These are phyloP conservation scores for Andrena bicolor DNA, from an alignment of 2,888 invertebrate genomes.

Conservation along the genomic window DNA sequence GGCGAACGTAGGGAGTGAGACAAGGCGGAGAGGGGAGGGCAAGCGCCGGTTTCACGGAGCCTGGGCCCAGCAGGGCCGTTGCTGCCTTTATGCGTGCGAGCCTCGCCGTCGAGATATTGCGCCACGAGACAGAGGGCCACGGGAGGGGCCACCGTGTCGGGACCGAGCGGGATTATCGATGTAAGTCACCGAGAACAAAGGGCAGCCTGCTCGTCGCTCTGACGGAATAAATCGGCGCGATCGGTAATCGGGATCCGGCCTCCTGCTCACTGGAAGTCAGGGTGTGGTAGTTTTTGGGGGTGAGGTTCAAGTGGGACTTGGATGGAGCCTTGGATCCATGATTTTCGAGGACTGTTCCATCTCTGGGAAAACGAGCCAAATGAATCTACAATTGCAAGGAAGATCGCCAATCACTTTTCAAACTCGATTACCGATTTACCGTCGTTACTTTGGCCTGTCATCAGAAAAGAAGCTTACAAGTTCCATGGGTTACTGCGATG, in stretches of 20 bases:
- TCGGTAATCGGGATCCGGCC: constrained; percentile 60
- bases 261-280: not conserved
- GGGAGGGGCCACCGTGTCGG: constrained; percentile 65
- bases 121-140: constrained; percentile 50
- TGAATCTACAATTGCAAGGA: not conserved
- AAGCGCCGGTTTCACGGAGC: constrained; percentile 73
- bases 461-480: constrained; percentile 26
- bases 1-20: constrained; percentile 23
- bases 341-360: not conserved
- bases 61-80: constrained; percentile 60
- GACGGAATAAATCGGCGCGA: constrained; percentile 68
- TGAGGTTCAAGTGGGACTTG: not conserved
- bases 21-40: constrained; percentile 17
- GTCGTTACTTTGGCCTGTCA: not conserved
- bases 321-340: not conserved
- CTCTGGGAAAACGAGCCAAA: not conserved
- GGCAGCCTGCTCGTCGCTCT: constrained; percentile 64
- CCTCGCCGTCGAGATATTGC: constrained; percentile 65
- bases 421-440: constrained; percentile 35
- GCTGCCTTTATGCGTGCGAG: constrained; percentile 67
- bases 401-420: not conserved
- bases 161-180: constrained; percentile 69
- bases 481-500: constrained; percentile 46
- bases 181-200: constrained; percentile 74
- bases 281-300: constrained; percentile 1